phyloP scores from a whole-genome alignment of 2,797 vertebrate species.

The Graptemys geographica region DNA sequence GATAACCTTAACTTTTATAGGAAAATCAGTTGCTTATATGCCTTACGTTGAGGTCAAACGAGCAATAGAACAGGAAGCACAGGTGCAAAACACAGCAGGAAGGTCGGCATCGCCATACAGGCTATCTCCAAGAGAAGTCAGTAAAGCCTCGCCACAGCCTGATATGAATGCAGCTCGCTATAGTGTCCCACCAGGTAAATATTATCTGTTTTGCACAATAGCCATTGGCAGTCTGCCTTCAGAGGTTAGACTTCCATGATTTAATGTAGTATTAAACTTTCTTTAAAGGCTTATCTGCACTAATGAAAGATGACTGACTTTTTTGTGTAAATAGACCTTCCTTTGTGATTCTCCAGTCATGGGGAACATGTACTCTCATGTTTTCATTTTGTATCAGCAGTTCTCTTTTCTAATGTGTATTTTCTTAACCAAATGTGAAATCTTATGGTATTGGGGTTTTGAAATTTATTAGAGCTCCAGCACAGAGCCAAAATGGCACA shows the following conservation, averaged over 20 bases:
- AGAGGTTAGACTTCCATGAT: background rate
- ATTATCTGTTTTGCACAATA: background rate
- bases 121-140: constrained; percentile 89
- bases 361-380: background rate
- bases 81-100: constrained; percentile 75
- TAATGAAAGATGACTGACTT: background rate
- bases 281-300: background rate
- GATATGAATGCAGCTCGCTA: constrained; percentile 85
- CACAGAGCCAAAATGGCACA: background rate
- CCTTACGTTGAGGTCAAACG: constrained; percentile 90
- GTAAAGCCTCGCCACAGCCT: constrained; percentile 88
- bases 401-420: background rate
- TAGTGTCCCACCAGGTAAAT: constrained; percentile 92
- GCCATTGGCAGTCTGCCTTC: background rate
- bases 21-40: constrained; percentile 90
- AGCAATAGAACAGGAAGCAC: constrained; percentile 89
- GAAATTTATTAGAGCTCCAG: background rate
- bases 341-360: background rate
- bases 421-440: background rate
- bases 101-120: constrained; percentile 90
- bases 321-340: background rate
- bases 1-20: constrained; percentile 77
- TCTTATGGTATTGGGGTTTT: background rate
- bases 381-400: constrained; percentile 4
- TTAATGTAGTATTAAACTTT: background rate